Base-by-base conservation (phyloP, 2,113 vertebrate genomes). In the Dromaius novaehollandiae region DNA sequence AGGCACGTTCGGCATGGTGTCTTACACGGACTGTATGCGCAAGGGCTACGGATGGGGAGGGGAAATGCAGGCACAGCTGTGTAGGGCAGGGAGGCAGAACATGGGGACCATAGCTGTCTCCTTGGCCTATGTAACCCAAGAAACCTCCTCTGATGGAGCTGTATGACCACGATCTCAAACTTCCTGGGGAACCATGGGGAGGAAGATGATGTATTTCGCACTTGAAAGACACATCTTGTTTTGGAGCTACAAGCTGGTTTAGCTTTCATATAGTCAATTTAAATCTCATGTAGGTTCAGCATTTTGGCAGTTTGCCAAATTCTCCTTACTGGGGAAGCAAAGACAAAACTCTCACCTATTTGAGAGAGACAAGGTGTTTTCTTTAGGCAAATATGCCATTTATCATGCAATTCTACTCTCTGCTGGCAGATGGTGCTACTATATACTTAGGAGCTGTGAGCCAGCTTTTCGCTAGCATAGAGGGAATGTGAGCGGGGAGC, bases 391-490 rank as follows among this genome's bases (percentile, higher is more conserved):
- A 58, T 8, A 8, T 78, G 26, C 42, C 4, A 15, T 79, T 93
- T 64, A 2, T 73, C 32, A 4, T 88, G 95, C 74, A 96, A 79
- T 95, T 94, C 68, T 84, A 6, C 51, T 83, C 51, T 84, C 32
- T 71, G 69, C 90, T 90, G 93, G 69, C 93, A 97, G 97, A 86
- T 96, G 94, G 94, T 90, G 94, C 89, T 97, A 88, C 9, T 1
- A 79, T 34, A 69, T 34, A 56, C 19, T 42, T 60, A 28, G 60
- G 32, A 88, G 21, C 51, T 48, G 20, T 28, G n/a, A 87, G 90
- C 2, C 15, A 14, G 74, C 34, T 56, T 24, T 74, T 84, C 75
- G 25, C 2, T 4, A 60, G 73, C 74, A 7, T 20, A 0, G 16
- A 87, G 12, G 40, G 48, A 7, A n/a, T 64, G 18, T 17, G 10